Evolutionary conservation across 2,888 invertebrate species (phyloP).

Genomic region (Amiota communis): DNA sequence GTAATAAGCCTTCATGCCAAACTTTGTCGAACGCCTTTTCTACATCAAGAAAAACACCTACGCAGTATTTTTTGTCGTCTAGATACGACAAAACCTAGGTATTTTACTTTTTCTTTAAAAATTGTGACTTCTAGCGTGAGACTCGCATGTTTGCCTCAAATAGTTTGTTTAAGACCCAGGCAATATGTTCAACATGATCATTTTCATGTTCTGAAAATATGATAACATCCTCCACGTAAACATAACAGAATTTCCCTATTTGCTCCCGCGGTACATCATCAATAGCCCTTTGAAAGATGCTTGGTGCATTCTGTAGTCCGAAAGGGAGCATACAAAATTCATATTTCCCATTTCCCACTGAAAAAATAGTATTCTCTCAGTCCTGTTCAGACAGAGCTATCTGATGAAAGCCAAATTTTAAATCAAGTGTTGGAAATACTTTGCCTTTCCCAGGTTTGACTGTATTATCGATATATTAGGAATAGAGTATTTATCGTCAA

Average conservation of each 20-base stretch:
- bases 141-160: slow-evolving; percentile 5
- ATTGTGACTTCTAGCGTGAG: neutral
- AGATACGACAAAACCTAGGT: neutral
- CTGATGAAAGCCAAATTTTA: too few relatives aligned
- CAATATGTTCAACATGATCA: neutral
- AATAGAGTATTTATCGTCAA: neutral
- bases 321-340: neutral
- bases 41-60: too few relatives aligned
- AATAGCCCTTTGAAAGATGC: too few relatives aligned
- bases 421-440: slow-evolving; percentile 31
- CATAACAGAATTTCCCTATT: neutral
- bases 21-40: too few relatives aligned
- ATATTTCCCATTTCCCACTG: slow-evolving; percentile 27
- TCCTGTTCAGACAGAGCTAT: slow-evolving; percentile 27
- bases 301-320: neutral
- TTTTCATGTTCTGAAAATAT: too few relatives aligned
- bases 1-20: too few relatives aligned
- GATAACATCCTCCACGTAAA: neutral
- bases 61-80: too few relatives aligned
- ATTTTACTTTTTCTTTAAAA: neutral
- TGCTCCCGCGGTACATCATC: neutral
- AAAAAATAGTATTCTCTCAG: slow-evolving; percentile 35
- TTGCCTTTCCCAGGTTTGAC: slow-evolving; percentile 25
- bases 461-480: slow-evolving; percentile 18
- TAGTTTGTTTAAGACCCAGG: neutral